These are phyloP conservation scores for Corythoichthys intestinalis DNA, from an alignment of 2,113 vertebrate species.

Conservation along the genomic window DNA sequence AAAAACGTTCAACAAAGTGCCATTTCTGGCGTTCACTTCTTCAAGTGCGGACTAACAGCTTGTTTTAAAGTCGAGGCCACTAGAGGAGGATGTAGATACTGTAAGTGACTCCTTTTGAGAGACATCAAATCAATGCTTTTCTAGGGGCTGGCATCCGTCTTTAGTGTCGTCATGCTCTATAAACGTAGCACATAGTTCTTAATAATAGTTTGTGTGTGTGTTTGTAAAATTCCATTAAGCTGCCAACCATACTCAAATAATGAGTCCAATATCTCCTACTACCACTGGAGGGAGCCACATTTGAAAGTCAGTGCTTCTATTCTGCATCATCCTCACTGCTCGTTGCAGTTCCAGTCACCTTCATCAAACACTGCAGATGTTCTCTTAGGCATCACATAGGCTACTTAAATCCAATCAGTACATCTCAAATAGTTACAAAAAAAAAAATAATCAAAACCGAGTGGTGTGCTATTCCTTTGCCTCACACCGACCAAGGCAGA, in stretches of 20 bases:
- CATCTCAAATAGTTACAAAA: neutral
- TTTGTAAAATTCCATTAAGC: neutral
- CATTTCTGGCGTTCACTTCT: neutral
- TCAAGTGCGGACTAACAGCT: neutral
- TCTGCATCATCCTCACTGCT: neutral
- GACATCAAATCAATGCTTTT: no score
- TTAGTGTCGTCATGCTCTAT: neutral
- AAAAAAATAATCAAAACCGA: neutral
- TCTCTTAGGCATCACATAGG: neutral
- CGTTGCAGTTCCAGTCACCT: neutral
- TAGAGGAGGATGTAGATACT: neutral
- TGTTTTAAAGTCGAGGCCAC: neutral
- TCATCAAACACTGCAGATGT: neutral
- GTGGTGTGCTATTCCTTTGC: constrained; percentile 36
- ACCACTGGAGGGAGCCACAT: neutral
- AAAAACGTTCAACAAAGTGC: no score
- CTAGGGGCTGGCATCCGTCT: neutral
- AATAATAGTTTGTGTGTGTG: neutral
- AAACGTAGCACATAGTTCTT: neutral
- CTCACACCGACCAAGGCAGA: constrained; percentile 30
- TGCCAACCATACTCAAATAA: neutral
- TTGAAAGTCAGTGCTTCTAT: neutral
- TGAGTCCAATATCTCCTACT: neutral
- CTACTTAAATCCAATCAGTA: neutral
- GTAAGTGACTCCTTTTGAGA: no score